Conservation (phyloP, 2,888 invertebrate genomes). For the Prosapia bicincta region DNA sequence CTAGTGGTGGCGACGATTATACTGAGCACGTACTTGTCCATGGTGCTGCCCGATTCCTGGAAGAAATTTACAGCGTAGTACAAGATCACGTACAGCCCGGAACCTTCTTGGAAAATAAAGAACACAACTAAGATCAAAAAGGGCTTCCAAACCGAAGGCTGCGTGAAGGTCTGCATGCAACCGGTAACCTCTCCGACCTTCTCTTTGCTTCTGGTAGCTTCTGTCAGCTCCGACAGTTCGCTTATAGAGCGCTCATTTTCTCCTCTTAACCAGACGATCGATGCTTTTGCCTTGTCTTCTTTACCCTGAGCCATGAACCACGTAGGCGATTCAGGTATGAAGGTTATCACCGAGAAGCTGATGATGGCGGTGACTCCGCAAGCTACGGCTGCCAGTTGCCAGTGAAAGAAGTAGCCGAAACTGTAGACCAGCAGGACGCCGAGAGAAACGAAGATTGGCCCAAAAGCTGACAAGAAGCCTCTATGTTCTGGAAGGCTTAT, state of each 20-base stretch:
- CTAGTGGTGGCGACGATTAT: slow-evolving; percentile 64
- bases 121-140: slow-evolving; percentile 62
- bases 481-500: slow-evolving; percentile 64
- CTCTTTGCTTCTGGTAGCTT: slow-evolving; percentile 42
- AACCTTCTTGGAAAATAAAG: slow-evolving; percentile 67
- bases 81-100: slow-evolving; percentile 68
- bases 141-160: slow-evolving; percentile 61
- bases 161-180: slow-evolving; percentile 47
- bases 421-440: slow-evolving; percentile 68
- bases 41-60: slow-evolving; percentile 60
- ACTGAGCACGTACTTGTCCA: slow-evolving; percentile 64
- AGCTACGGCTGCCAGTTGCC: slow-evolving; percentile 53
- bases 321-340: slow-evolving; percentile 66
- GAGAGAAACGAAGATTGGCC: slow-evolving; percentile 66
- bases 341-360: slow-evolving; percentile 56
- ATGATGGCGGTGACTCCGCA: slow-evolving; percentile 58
- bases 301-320: slow-evolving; percentile 62
- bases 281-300: slow-evolving; percentile 57
- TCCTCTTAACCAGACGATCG: slow-evolving; percentile 63
- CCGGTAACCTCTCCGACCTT: slow-evolving; percentile 41
- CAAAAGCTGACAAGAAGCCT: slow-evolving; percentile 64
- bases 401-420: slow-evolving; percentile 62
- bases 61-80: slow-evolving; percentile 71
- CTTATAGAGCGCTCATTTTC: slow-evolving; percentile 59
- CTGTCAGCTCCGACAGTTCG: slow-evolving; percentile 59